phyloP scores from a whole-genome alignment of 1,140 invertebrate species.

The Solenopsis invicta region DNA sequence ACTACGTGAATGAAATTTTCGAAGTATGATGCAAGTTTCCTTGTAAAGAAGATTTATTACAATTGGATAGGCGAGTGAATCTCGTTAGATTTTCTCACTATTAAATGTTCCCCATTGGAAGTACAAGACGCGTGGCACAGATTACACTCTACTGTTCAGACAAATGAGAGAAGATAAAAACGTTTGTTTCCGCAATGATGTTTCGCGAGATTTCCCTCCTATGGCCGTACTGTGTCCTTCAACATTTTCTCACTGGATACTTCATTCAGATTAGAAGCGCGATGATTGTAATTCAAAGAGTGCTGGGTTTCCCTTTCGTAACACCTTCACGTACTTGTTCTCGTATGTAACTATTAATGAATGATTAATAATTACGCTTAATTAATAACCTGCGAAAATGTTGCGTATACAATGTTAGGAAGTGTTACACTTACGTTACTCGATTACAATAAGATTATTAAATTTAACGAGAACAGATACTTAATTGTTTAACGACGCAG shows the following conservation, averaged over 20 bases:
- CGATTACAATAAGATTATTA: background rate
- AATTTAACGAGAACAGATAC: background rate
- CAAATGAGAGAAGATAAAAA: constrained; percentile 71
- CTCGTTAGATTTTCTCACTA: constrained; percentile 65
- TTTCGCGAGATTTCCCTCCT: constrained; percentile 70
- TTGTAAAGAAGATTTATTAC: constrained; percentile 30
- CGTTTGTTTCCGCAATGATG: constrained; percentile 72
- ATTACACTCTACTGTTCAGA: constrained; percentile 65
- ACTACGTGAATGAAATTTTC: constrained; percentile 2
- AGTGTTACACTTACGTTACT: background rate
- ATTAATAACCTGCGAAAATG: constrained; percentile 33
- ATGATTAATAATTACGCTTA: constrained; percentile 1
- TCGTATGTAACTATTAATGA: background rate
- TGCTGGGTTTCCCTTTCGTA: constrained; percentile 7
- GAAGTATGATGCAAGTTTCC: constrained; percentile 23
- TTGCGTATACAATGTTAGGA: background rate
- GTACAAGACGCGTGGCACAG: constrained; percentile 67
- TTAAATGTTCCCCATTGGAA: constrained; percentile 73
- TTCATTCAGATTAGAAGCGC: constrained; percentile 62
- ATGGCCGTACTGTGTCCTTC: constrained; percentile 69
- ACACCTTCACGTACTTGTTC: background rate
- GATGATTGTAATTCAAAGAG: constrained; percentile 32
- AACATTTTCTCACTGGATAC: constrained; percentile 68
- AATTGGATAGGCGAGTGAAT: constrained; percentile 7
- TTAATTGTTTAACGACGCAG: background rate